Percentiles rank a stretch among this genome's conserved stretches.
Conservation (phyloP, 2,888 invertebrate genomes). For the Dinocampus coccinellae region DNA sequence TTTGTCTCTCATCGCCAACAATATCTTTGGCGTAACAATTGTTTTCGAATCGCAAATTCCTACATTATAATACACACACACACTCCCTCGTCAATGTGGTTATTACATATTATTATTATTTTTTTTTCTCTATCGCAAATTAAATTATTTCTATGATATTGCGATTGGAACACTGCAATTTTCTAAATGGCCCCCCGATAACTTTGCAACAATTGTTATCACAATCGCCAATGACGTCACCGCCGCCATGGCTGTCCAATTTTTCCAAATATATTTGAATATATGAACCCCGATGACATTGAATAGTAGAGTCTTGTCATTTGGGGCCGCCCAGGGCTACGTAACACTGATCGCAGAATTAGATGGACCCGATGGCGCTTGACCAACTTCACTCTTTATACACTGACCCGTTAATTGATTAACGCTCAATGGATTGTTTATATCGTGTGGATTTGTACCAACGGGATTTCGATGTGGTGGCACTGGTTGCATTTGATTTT, state of each 20-base stretch:
- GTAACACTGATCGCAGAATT: constrained; percentile 70
- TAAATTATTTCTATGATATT: background rate
- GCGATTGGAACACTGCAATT: background rate
- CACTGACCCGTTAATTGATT: constrained; percentile 87
- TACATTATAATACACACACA: constrained; percentile 1
- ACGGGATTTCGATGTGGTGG: constrained; percentile 81
- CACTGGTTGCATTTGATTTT: constrained; percentile 64
- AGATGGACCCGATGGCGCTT: constrained; percentile 62
- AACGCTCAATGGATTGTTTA: constrained; percentile 92
- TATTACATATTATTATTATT: background rate
- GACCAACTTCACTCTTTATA: constrained; percentile 68
- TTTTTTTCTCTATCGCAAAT: background rate
- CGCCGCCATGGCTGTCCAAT: constrained; percentile 46
- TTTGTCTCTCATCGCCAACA: constrained; percentile 3
- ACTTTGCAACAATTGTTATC: background rate
- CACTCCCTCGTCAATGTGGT: background rate
- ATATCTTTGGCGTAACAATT: constrained; percentile 15
- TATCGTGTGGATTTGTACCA: constrained; percentile 91
- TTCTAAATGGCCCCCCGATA: background rate
- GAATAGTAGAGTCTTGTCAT: constrained; percentile 65
- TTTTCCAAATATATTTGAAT: constrained; percentile 60
- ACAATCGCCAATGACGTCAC: constrained; percentile 4
- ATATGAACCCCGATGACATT: constrained; percentile 67
- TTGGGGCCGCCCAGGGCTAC: constrained; percentile 69
- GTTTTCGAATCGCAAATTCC: background rate